These are phyloP conservation scores for Hyles lineata DNA, from an alignment of 2,888 invertebrate species.

Conservation along the genomic window DNA sequence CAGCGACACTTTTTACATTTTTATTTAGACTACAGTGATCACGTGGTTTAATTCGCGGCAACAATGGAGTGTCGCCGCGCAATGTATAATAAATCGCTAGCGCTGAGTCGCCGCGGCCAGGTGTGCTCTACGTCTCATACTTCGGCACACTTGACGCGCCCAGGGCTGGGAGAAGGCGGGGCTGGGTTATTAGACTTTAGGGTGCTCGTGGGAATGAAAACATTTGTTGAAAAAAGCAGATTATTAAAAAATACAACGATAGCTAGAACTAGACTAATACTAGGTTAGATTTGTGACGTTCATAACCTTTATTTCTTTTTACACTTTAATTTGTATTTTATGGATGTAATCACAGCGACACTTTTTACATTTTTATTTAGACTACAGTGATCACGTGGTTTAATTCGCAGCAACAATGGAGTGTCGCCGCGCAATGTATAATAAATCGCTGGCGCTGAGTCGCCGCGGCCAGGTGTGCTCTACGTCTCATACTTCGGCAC, in stretches of 20 bases:
- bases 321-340: no score
- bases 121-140: constrained; percentile 29
- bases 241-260: no score
- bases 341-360: no score
- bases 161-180: constrained; percentile 9
- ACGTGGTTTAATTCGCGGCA: background rate
- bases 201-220: background rate
- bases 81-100: constrained; percentile 30
- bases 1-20: no score
- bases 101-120: constrained; percentile 29
- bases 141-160: constrained; percentile 18
- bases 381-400: background rate
- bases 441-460: constrained; percentile 32
- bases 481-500: constrained; percentile 25
- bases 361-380: no score
- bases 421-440: constrained; percentile 27
- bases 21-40: no score
- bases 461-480: constrained; percentile 28
- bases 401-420: constrained; percentile 18
- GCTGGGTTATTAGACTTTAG: background rate
- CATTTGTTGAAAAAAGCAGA: no score
- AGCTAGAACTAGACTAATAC: no score
- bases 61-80: constrained; percentile 27
- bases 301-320: no score
- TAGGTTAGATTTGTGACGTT: no score